Conservation (phyloP, 2,113 vertebrate species). For the Lasiurus borealis region DNA sequence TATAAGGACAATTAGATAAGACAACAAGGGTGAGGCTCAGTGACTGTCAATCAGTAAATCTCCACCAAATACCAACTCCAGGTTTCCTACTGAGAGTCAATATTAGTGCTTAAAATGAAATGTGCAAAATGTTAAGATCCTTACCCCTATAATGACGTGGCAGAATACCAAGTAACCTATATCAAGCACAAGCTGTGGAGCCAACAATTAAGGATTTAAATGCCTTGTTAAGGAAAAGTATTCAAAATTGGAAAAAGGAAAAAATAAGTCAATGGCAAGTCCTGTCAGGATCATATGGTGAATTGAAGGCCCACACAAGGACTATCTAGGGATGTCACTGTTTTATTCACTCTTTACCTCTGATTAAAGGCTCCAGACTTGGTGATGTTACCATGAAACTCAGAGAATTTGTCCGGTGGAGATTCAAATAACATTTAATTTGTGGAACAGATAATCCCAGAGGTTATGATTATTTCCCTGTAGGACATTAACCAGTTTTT, state of each 20-base stretch:
- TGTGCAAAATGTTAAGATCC: neutral
- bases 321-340: neutral
- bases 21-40: neutral
- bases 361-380: neutral
- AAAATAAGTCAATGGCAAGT: neutral
- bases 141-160: neutral
- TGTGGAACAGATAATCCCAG: neutral
- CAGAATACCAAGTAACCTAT: neutral
- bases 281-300: neutral
- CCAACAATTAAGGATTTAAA: neutral
- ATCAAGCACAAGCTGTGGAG: neutral
- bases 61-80: neutral
- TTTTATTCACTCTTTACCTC: neutral
- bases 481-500: slow-evolving; percentile 24
- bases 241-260: neutral
- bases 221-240: neutral
- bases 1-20: neutral
- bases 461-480: neutral
- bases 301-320: neutral
- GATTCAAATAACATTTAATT: neutral
- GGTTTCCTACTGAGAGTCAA: neutral
- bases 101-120: slow-evolving; percentile 13
- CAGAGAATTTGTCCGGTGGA: neutral
- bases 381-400: neutral
- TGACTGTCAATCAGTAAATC: neutral